These are phyloP conservation scores for Rhopilema esculentum DNA, from an alignment of 30 jellyfish, hydroid and myxozoan species.

Conservation along the genomic window DNA sequence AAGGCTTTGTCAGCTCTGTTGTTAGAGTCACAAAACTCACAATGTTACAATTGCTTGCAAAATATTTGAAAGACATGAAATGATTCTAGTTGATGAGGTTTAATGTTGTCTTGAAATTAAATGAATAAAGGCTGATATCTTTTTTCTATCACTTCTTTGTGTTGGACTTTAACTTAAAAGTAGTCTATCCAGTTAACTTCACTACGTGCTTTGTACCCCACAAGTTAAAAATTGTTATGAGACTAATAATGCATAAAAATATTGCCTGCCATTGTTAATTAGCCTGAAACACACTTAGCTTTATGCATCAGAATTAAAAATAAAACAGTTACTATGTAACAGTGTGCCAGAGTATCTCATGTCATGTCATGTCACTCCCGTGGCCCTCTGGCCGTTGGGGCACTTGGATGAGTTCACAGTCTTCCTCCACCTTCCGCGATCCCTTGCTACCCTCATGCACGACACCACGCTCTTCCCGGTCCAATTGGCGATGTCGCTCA, in stretches of 20 bases:
- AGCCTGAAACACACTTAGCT: neutral
- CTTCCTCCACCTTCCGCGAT: too few species aligned
- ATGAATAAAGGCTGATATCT: neutral
- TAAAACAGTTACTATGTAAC: neutral
- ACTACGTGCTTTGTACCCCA: neutral
- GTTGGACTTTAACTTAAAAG: neutral
- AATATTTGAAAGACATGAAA: neutral
- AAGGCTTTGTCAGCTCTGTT: neutral
- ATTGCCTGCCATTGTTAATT: neutral
- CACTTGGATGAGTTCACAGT: too few species aligned
- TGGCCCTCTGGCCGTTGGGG: too few species aligned
- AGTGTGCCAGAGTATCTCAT: conserved; percentile 13
- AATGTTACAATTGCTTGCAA: neutral
- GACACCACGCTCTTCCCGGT: too few species aligned
- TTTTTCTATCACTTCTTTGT: neutral
- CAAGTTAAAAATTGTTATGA: neutral
- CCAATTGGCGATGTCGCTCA: too few species aligned
- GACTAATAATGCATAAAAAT: neutral
- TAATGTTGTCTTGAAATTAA: neutral
- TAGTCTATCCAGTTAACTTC: neutral
- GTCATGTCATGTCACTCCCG: too few species aligned
- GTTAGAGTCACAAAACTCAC: neutral
- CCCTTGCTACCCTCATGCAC: too few species aligned
- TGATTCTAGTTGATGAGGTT: neutral
- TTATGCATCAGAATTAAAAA: neutral